Percentiles rank a stretch among this genome's conserved stretches.
Conservation (phyloP, 2,113 vertebrate genomes). For the Marmota monax region DNA sequence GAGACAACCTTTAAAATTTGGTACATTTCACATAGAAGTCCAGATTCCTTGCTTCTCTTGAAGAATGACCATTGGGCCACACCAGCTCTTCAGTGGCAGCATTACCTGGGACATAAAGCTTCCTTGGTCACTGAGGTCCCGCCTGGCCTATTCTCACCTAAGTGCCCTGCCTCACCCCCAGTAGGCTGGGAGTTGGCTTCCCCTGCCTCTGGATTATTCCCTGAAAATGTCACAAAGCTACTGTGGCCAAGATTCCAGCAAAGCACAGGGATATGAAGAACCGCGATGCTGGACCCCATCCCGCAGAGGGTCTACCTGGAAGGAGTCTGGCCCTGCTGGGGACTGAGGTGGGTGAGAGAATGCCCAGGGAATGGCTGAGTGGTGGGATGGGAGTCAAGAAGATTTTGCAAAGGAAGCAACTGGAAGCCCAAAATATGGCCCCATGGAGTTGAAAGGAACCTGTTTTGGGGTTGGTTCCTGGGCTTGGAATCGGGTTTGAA, state of each 20-base stretch:
- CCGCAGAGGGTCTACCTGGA: neutral
- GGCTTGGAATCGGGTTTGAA: neutral
- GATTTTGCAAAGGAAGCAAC: neutral
- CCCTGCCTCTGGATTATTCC: neutral
- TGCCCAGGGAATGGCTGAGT: neutral
- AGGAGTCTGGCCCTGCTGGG: neutral
- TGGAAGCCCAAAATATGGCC: neutral
- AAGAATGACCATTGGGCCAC: neutral
- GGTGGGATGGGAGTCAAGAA: neutral
- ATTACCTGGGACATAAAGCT: neutral
- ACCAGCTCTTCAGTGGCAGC: neutral
- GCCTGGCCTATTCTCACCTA: neutral
- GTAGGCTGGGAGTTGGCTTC: neutral
- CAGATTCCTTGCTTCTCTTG: neutral
- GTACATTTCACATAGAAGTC: neutral
- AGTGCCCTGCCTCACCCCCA: slow-evolving; percentile 16
- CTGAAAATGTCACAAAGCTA: neutral
- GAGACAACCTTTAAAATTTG: slow-evolving; percentile 5
- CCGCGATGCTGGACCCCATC: neutral
- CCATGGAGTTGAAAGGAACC: neutral
- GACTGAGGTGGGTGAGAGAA: neutral
- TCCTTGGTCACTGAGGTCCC: neutral
- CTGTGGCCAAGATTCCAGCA: neutral
- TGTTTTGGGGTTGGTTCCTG: neutral
- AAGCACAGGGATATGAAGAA: neutral